These are phyloP conservation scores for Ceyx margarethae DNA, from an alignment of 2,113 vertebrate species.

Conservation along the genomic window DNA sequence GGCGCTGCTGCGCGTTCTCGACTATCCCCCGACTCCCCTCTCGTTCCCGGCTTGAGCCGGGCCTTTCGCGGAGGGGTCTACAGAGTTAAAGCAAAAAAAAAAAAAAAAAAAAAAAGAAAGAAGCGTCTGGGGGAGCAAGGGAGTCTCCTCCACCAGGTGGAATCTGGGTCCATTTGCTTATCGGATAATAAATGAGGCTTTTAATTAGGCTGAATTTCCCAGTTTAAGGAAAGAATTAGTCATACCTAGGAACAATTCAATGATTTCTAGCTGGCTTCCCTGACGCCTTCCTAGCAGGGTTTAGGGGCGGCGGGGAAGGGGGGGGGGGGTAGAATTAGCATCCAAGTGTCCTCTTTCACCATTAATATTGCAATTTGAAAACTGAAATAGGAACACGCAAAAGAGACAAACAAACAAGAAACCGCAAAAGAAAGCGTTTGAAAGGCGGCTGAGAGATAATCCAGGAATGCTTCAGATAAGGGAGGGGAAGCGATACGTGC, in stretches of 20 bases:
- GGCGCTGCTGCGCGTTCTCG: not conserved
- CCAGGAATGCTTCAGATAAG: constrained; percentile 75
- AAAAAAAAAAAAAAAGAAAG: not conserved
- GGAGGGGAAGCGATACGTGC: not conserved
- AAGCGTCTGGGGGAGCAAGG: constrained; percentile 7
- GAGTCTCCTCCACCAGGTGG: constrained; percentile 60
- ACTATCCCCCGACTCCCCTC: not conserved
- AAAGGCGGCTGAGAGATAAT: constrained; percentile 70
- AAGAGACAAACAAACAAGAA: constrained; percentile 15
- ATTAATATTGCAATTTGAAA: constrained; percentile 66
- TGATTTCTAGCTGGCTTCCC: constrained; percentile 57
- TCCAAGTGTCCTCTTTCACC: constrained; percentile 20
- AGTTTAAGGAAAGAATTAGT: constrained; percentile 74
- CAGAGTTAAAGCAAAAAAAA: not conserved
- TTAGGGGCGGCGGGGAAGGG: not conserved
- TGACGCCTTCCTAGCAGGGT: not conserved
- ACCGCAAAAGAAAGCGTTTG: constrained; percentile 66
- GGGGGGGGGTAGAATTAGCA: not conserved
- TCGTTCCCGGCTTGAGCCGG: not conserved
- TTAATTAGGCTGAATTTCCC: constrained; percentile 72
- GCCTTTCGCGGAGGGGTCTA: constrained; percentile 12
- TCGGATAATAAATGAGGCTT: constrained; percentile 74
- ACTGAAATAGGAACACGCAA: constrained; percentile 39
- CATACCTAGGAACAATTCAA: constrained; percentile 67
- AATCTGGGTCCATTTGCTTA: constrained; percentile 68